A percentile compares a stretch with the other conserved stretches of the same genome.
Evolutionary conservation across 1,140 invertebrate species (phyloP).

Genomic region (Myzus persicae): DNA sequence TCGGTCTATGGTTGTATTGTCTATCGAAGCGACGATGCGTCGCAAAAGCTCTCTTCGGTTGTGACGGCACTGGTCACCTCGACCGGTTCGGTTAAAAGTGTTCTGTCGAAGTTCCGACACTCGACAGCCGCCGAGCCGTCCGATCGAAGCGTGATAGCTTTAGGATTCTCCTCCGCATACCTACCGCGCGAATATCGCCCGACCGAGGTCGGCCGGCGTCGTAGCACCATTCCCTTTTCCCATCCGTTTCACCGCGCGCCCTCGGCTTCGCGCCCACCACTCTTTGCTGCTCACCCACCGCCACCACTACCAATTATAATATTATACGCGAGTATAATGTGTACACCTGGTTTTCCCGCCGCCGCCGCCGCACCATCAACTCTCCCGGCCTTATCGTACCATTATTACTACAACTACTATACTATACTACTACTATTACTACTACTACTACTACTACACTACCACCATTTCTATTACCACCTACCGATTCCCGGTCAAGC

Average conservation of each 20-base stretch:
- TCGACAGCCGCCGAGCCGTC: not conserved
- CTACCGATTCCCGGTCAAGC: not conserved
- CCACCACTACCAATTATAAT: constrained; percentile 6
- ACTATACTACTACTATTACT: not conserved
- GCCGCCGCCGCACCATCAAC: not conserved
- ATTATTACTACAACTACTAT: not conserved
- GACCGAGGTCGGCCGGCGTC: constrained; percentile 29
- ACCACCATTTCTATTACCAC: constrained; percentile 25
- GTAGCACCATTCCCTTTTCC: constrained; percentile 31
- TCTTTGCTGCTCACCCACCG: not conserved
- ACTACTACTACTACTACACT: not conserved
- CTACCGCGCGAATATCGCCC: not conserved
- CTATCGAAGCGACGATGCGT: no score
- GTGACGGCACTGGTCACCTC: not conserved
- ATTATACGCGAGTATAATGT: not conserved
- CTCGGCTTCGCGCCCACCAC: not conserved
- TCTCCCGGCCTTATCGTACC: not conserved
- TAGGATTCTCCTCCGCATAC: not conserved
- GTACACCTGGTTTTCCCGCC: constrained; percentile 34
- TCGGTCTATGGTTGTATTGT: not conserved
- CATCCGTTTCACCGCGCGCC: not conserved
- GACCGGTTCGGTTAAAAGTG: not conserved
- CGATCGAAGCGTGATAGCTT: not conserved
- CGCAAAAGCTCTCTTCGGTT: not conserved
- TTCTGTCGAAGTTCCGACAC: not conserved